Base-by-base conservation (phyloP, 2,113 vertebrate species). In the Gallinago media region DNA sequence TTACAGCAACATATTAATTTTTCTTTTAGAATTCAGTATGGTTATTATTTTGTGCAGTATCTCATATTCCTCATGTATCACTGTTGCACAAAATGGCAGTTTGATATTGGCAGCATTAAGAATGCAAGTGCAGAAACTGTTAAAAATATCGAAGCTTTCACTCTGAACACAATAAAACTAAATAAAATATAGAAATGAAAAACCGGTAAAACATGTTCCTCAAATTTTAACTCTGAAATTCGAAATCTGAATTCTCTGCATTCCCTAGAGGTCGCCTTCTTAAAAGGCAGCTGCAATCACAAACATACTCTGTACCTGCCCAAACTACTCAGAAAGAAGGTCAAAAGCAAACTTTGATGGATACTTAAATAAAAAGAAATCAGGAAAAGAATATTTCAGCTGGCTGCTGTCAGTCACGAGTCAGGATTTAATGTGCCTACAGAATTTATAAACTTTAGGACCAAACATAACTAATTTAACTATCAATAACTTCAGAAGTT, bases 341-440 rank as follows among this genome's bases (percentile, higher is more conserved):
- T 38, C n/a, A 72, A 72, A 72, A 71, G 11, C 38, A 83, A 59
- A 72, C 42, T 40, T 23, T 54, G 58, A 56, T 34, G 15, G n/a
- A 83, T 38, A 65, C 5, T 46, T 47, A 77, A 52, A 46, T 65
- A 70, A 56, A 76, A n/a, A 71, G 44, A 88, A 50, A 50, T 21
- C 16, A 31, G 32, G 32, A 77, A 88, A 65, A 71, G 17, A 31
- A 58, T 5, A 22, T 77, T 77, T 52, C 44, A 71, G 23, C 7
- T 54, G 23, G 31, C 27, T 1, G 1, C 36, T 40, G 18, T 21
- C 32, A 52, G 26, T 32, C 6, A 1, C n/a, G 26, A 56, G 26
- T 32, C 0, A 0, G 14, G 71, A 50, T 44, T 6, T 32, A 44
- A 22, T 31, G 15, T 10, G 12, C 42, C n/a, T 78, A 49, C 5